phyloP scores from a whole-genome alignment of 2,888 invertebrate species.

The Nebria salina region DNA sequence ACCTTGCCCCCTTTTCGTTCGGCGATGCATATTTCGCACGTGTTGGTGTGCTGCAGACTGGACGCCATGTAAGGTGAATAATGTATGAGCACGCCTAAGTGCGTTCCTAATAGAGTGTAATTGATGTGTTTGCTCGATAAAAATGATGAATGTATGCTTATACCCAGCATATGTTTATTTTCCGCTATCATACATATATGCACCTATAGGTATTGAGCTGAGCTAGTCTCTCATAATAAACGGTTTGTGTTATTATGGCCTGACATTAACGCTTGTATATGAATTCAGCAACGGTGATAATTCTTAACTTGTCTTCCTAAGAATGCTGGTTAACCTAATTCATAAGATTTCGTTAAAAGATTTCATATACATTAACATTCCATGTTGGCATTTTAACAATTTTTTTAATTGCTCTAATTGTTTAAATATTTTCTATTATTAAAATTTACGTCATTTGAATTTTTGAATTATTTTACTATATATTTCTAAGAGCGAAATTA shows the following conservation, averaged over 20 bases:
- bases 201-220: not conserved
- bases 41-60: not conserved
- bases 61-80: constrained; percentile 35
- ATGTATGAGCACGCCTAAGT: constrained; percentile 26
- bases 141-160: not conserved
- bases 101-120: constrained; percentile 38
- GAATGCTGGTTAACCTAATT: not conserved
- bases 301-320: not conserved
- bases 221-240: not conserved
- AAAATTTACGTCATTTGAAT: too few species aligned
- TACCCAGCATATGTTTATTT: not conserved
- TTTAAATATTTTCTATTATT: too few species aligned
- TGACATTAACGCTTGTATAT: not conserved
- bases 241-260: not conserved
- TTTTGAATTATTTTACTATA: too few species aligned
- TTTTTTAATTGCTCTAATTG: too few species aligned
- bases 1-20: constrained; percentile 31
- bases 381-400: too few species aligned
- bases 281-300: not conserved
- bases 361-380: too few species aligned
- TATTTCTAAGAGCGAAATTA: too few species aligned
- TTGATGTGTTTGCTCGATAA: constrained; percentile 35
- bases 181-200: constrained; percentile 7
- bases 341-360: not conserved
- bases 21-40: constrained; percentile 18